phyloP scores from a whole-genome alignment of 2,113 vertebrate species.

The Pseudorectes ferrugineus region DNA sequence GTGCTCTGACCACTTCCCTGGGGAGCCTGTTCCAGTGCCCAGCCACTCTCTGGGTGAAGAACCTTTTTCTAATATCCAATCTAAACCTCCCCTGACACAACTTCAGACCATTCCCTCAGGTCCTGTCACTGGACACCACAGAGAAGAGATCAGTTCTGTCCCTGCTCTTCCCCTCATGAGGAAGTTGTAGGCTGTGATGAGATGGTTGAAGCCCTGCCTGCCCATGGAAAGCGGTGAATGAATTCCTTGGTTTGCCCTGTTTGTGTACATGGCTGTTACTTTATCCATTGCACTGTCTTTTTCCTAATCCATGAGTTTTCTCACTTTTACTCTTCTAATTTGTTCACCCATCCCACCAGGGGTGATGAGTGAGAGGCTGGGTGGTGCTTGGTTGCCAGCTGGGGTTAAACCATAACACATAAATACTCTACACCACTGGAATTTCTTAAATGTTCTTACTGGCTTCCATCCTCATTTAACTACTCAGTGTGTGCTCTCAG shows the following conservation, averaged over 20 bases:
- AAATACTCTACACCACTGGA: neutral
- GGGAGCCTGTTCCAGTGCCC: neutral
- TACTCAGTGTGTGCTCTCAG: constrained; percentile 22
- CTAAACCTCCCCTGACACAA: neutral
- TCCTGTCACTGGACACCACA: neutral
- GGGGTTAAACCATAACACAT: neutral
- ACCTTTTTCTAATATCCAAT: neutral
- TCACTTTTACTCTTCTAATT: neutral
- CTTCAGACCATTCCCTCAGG: neutral
- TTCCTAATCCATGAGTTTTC: neutral
- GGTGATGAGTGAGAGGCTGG: neutral
- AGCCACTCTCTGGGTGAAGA: rapidly evolving
- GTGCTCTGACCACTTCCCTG: neutral
- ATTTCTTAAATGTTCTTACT: neutral
- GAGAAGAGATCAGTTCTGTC: neutral
- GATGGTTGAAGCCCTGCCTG: neutral
- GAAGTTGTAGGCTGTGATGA: rapidly evolving
- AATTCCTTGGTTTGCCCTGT: neutral
- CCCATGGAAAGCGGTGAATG: neutral
- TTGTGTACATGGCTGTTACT: rapidly evolving
- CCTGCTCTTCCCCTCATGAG: neutral
- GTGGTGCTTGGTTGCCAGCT: neutral
- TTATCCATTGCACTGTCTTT: neutral
- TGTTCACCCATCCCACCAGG: neutral
- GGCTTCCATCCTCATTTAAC: constrained; percentile 32